Conservation (phyloP, 2,113 vertebrate genomes). For the Phrynosoma blainvillii region DNA sequence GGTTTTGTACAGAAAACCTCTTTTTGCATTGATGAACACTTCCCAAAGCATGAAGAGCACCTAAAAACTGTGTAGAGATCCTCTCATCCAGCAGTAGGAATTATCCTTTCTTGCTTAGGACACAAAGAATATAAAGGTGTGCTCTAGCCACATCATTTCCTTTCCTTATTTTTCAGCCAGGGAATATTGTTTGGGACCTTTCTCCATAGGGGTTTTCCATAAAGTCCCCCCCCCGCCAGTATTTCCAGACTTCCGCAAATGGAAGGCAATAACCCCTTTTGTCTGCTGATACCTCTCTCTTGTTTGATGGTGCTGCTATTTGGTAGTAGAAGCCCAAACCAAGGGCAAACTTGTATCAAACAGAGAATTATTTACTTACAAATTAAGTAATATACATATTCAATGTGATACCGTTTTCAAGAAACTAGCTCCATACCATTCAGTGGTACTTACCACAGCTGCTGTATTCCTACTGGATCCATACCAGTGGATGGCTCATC, state of each 20-base stretch:
- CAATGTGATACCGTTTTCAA: background rate
- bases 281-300: background rate
- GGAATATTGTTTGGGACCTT: background rate
- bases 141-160: background rate
- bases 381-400: background rate
- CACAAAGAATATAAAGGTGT: too few relatives aligned
- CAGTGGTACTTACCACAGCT: conserved; percentile 88
- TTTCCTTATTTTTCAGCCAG: background rate
- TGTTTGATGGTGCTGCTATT: background rate
- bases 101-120: too few relatives aligned
- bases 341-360: background rate
- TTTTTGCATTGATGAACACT: too few relatives aligned
- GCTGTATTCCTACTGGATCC: conserved; percentile 96
- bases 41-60: too few relatives aligned
- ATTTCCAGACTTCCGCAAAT: too few relatives aligned
- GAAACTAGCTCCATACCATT: fast-evolving
- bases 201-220: background rate
- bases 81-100: too few relatives aligned
- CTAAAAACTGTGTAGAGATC: too few relatives aligned
- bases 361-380: background rate
- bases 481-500: conserved; percentile 95
- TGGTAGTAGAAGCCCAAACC: background rate
- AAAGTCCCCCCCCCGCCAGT: too few relatives aligned
- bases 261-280: too few relatives aligned
- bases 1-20: too few relatives aligned